A percentile compares a stretch with the other conserved stretches of the same genome.
Conservation (phyloP, 2,888 invertebrate species). For the Epinotia brunnichana region DNA sequence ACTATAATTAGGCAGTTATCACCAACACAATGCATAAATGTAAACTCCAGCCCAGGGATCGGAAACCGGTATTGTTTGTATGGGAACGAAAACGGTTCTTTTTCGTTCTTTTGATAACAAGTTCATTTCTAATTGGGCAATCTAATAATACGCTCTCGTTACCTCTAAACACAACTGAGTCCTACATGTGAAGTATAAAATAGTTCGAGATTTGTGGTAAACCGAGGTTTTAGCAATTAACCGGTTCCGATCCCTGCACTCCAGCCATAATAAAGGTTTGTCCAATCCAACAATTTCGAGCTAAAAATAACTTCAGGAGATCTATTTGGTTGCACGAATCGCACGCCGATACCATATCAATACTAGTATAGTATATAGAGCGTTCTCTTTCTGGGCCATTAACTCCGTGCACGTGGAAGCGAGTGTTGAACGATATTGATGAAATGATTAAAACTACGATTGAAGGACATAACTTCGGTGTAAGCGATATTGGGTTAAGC, state of each 20-base stretch:
- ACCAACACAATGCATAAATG: not conserved
- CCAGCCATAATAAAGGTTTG: conserved; percentile 1
- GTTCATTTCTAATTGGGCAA: too few relatives aligned
- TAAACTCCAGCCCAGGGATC: not conserved
- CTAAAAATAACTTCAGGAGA: not conserved
- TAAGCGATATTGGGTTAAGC: not conserved
- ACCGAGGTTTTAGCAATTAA: too few relatives aligned
- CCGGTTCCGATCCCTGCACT: too few relatives aligned
- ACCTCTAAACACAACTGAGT: too few relatives aligned
- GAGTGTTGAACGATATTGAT: conserved; percentile 18
- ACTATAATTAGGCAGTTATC: too few relatives aligned
- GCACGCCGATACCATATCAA: not conserved
- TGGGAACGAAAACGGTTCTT: too few relatives aligned
- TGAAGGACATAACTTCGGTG: conserved; percentile 8
- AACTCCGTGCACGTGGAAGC: not conserved
- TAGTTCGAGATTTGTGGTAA: too few relatives aligned
- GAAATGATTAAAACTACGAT: conserved; percentile 16
- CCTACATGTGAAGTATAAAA: too few relatives aligned
- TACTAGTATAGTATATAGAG: not conserved
- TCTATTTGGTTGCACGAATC: not conserved
- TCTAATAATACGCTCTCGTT: too few relatives aligned
- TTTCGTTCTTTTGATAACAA: too few relatives aligned
- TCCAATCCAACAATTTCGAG: not conserved
- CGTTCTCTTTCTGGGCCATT: not conserved
- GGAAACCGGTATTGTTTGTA: too few relatives aligned